Base-by-base conservation (phyloP, 1,140 invertebrate genomes). In the Megalonaias nervosa region DNA sequence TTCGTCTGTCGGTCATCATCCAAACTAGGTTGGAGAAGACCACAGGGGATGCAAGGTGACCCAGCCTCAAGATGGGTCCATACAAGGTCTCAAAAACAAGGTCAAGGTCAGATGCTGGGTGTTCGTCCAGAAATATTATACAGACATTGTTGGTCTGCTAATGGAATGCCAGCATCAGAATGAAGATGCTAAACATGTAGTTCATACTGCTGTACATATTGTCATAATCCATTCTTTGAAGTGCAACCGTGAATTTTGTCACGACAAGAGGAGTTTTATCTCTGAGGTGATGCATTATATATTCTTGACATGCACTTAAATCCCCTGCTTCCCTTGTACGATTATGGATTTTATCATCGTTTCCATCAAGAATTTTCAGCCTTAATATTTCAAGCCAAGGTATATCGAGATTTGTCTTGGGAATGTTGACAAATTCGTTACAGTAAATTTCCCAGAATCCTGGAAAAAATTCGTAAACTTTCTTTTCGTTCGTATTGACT, bases 191-290 rank as follows among this genome's bases (percentile, higher is more conserved):
- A 75, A 84, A 87, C 67, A 84, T 85, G 77, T 89, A 85, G 17
- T 86, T 85, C 81, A 88, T 86, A 12, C 85, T 85, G 76, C 88
- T 87, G 71, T 87, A 89, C 16, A 88, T 74, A 76, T 89, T 89
- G 15, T 81, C 88, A 76, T 88, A 89, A 72, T 88, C 87, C 71
- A 87, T 85, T 48, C 88, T 69, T 56, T 75, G 57, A 15, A 86
- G 67, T 57, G 83, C 85, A 21, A 85, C 64, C 3, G 86, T 81
- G 19, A 82, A 79, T 4, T 62, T 57, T 11, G 23, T 70, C 6
- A 48, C 38, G 11, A 48, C 6, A 48, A 48, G 38, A 6, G 38
- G 4, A 48, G 6, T 48, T 48, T 48, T 48, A 48, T 48, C 38
- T 48, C 11, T 48, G 38, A 48, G 38, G 38, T 48, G 38, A 48